These are phyloP conservation scores for Hydractinia symbiolongicarpus DNA, from an alignment of 30 jellyfish, hydroid and myxozoan species.

Conservation along the genomic window DNA sequence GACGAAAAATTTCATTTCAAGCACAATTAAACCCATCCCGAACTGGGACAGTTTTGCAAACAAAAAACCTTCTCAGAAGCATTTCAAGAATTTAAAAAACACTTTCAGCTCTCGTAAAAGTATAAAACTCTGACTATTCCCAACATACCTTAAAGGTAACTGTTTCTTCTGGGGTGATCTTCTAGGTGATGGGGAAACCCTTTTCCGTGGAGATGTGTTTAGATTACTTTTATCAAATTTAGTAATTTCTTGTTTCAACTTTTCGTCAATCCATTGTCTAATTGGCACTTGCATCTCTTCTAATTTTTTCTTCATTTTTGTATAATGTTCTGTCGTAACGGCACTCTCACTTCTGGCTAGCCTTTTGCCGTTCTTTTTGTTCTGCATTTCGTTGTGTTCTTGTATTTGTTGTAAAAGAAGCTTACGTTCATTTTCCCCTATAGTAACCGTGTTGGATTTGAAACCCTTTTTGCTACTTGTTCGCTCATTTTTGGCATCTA, in stretches of 20 bases:
- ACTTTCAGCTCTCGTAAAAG: no score
- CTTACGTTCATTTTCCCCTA: constrained; percentile 30
- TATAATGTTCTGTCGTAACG: constrained; percentile 21
- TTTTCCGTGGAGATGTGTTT: neutral
- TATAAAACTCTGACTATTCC: no score
- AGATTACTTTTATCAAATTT: neutral
- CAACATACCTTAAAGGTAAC: neutral
- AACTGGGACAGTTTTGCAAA: no score
- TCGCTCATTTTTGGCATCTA: neutral
- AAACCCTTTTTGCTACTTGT: constrained; percentile 2
- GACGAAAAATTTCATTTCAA: neutral
- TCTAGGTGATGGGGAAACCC: neutral
- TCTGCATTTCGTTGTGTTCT: constrained; percentile 9
- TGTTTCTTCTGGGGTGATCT: neutral
- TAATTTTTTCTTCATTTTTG: constrained; percentile 47
- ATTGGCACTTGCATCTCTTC: constrained; percentile 65
- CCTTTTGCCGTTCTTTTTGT: constrained; percentile 7
- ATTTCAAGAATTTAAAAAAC: no score
- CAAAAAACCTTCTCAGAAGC: no score
- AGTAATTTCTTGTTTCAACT: constrained; percentile 12
- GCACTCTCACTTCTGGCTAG: constrained; percentile 35
- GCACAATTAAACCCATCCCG: no score
- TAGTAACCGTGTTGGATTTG: constrained; percentile 33
- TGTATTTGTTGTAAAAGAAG: constrained; percentile 17
- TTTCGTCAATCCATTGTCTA: constrained; percentile 25